phyloP scores from a whole-genome alignment of 2,797 vertebrate genomes.

The Cercopithecus diana region DNA sequence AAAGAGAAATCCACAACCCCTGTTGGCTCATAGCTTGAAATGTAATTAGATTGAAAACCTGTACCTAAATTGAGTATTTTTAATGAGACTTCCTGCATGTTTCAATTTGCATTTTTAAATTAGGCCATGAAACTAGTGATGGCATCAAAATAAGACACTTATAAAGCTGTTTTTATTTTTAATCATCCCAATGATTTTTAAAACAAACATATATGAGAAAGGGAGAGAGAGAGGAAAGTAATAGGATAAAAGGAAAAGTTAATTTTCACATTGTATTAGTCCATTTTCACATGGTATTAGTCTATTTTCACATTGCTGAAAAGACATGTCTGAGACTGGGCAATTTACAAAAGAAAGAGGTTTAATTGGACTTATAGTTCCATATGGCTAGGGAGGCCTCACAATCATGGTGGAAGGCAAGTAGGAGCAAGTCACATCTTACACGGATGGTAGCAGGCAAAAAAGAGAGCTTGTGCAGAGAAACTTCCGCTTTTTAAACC shows the following conservation, averaged over 20 bases:
- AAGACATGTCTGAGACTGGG: too few relatives aligned
- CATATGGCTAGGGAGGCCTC: too few relatives aligned
- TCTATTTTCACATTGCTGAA: too few relatives aligned
- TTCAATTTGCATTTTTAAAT: slow-evolving; percentile 54
- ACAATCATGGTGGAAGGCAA: too few relatives aligned
- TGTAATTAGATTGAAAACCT: slow-evolving; percentile 49
- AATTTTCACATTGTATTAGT: background rate
- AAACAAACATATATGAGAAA: background rate
- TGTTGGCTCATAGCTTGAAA: slow-evolving; percentile 33
- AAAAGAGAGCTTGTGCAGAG: too few relatives aligned
- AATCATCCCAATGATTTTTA: slow-evolving; percentile 25
- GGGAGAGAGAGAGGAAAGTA: background rate
- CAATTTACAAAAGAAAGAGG: too few relatives aligned
- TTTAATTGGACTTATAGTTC: too few relatives aligned
- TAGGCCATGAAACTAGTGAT: background rate
- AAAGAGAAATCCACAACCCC: slow-evolving; percentile 45
- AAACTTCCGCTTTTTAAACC: too few relatives aligned
- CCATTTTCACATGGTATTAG: too few relatives aligned
- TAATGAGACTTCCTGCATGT: slow-evolving; percentile 52
- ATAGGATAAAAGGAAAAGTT: background rate
- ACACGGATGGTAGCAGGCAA: too few relatives aligned
- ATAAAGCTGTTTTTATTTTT: background rate
- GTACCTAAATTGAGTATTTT: slow-evolving; percentile 45
- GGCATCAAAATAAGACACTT: slow-evolving; percentile 20
- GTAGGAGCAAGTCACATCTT: too few relatives aligned